These are phyloP conservation scores for Mungos mungo DNA, from an alignment of 2,113 vertebrate species.

Conservation along the genomic window DNA sequence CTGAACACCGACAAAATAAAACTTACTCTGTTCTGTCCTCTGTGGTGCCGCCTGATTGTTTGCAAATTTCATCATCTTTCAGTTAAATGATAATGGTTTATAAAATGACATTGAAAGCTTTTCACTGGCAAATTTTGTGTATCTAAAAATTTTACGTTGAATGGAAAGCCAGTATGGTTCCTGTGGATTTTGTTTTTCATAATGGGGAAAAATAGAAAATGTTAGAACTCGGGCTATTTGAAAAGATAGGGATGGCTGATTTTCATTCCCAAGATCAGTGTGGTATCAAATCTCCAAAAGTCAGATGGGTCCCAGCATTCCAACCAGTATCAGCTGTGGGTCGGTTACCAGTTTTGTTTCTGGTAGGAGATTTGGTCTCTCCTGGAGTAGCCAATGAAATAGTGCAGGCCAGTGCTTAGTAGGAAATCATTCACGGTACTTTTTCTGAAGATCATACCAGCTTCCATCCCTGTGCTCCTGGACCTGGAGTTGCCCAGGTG, in stretches of 20 bases:
- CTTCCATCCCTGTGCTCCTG: neutral
- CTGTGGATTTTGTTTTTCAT: neutral
- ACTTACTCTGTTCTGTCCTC: neutral
- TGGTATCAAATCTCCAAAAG: neutral
- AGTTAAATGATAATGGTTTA: neutral
- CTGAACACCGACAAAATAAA: neutral
- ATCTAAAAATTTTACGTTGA: slow-evolving; percentile 4
- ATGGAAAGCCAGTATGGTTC: neutral
- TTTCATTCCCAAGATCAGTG: neutral
- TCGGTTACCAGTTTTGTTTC: neutral
- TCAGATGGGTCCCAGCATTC: neutral
- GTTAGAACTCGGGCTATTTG: neutral
- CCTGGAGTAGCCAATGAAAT: neutral
- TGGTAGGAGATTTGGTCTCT: neutral
- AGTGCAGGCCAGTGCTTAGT: neutral
- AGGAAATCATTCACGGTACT: neutral
- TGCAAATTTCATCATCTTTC: neutral
- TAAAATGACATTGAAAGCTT: neutral
- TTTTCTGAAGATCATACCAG: neutral
- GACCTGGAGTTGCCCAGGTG: neutral
- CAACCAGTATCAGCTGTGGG: neutral
- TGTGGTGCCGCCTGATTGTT: neutral
- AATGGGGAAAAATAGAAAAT: neutral
- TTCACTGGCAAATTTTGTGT: neutral
- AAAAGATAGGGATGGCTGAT: neutral